These are phyloP conservation scores for Apamea anceps DNA, from an alignment of 2,888 invertebrate genomes.

Conservation along the genomic window DNA sequence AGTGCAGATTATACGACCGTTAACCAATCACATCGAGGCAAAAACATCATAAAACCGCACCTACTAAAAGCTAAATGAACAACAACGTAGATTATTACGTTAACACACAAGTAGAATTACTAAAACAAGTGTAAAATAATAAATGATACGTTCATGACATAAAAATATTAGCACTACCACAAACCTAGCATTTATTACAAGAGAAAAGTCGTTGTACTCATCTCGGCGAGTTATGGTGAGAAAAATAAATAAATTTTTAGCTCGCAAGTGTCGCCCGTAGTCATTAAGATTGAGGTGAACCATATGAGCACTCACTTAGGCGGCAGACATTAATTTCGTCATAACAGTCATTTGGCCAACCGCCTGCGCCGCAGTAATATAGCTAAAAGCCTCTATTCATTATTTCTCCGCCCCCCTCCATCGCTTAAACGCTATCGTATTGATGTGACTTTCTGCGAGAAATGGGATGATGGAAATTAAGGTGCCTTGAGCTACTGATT, in stretches of 20 bases:
- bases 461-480: conserved; percentile 69
- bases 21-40: neutral
- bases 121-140: conserved; percentile 9
- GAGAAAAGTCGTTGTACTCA: conserved; percentile 50
- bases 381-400: conserved; percentile 85
- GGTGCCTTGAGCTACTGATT: conserved; percentile 62
- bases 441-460: conserved; percentile 71
- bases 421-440: conserved; percentile 70
- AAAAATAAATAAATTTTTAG: conserved; percentile 59
- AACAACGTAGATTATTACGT: neutral
- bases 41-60: neutral
- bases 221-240: conserved; percentile 52
- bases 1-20: neutral
- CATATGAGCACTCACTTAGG: conserved; percentile 81
- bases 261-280: conserved; percentile 51
- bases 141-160: conserved; percentile 28
- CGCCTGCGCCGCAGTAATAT: conserved; percentile 80
- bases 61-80: conserved; percentile 3
- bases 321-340: conserved; percentile 82
- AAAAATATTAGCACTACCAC: conserved; percentile 24
- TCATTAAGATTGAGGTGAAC: conserved; percentile 77
- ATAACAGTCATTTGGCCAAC: conserved; percentile 81
- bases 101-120: neutral
- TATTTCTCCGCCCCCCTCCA: conserved; percentile 71
- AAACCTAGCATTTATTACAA: conserved; percentile 35